Base-by-base conservation (phyloP, 2,113 vertebrate genomes). In the Pristiophorus japonicus region DNA sequence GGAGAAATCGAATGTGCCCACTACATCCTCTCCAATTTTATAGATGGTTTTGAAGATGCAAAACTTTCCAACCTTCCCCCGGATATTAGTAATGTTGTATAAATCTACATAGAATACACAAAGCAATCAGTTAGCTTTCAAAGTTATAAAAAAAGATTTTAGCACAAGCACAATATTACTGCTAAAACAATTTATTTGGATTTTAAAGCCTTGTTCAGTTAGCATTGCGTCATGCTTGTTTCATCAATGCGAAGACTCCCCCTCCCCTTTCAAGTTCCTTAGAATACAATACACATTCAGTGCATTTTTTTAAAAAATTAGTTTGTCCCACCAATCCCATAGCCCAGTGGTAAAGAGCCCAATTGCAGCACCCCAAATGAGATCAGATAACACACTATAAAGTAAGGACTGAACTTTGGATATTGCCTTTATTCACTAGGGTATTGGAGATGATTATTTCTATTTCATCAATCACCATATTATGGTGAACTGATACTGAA, bases 41-140 rank as follows among this genome's bases (percentile, higher is more conserved):
- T 99, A 99, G 0, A 99, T 97, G 0, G 98, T 98, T 97, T 99
- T 99, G 97, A 99, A 99, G 97, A 99, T 99, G 97, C 99, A 99
- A 97, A 99, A 99, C 0, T 98, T 99, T 4, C 98, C 99, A 96
- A 99, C 99, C 96, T 99, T 99, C 30, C 99, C 99, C 30, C 98
- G 98, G 95, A 98, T 96, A 87, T 99, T 99, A 96, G 99, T 99
- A 97, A 99, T 99, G 96, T 98, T 99, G 96, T 99, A 99, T 94
- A 99, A 97, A 96, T 99, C 99, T 99, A 97, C 5, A 95, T 84
- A 87, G 96, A 8, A 96, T 63, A 95, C 96, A 73, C 78, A 63
- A 24, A 63, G 30, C 62, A 81, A 92, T 67, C 63, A 87, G 45
- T 45, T 87, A 87, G 4, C 27, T 75, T 34, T 75, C 27, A 75